These are phyloP conservation scores for Euplagia quadripunctaria DNA, from an alignment of 2,888 invertebrate genomes.

Conservation along the genomic window DNA sequence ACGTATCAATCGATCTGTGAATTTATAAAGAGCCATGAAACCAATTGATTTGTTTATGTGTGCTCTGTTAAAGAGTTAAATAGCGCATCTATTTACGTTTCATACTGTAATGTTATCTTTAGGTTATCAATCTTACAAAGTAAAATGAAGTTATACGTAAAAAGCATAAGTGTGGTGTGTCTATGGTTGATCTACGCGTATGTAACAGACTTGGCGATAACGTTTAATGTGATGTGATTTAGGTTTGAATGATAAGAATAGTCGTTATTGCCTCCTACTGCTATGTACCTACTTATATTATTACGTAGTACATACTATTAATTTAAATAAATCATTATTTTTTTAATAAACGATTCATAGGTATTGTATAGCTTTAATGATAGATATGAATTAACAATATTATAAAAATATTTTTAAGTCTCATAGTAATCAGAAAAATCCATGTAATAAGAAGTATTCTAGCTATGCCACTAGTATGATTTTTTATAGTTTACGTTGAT, in stretches of 20 bases:
- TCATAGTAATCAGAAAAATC: neutral
- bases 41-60: neutral
- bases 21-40: slow-evolving; percentile 31
- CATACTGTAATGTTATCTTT: neutral
- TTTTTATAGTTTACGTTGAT: no score
- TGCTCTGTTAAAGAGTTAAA: neutral
- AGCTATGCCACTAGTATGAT: neutral
- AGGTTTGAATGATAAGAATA: slow-evolving; percentile 55
- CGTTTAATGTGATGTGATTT: slow-evolving; percentile 62
- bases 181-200: slow-evolving; percentile 46
- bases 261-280: slow-evolving; percentile 22
- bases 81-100: neutral
- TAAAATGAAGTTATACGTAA: neutral
- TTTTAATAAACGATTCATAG: neutral
- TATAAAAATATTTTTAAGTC: no score
- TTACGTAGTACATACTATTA: neutral
- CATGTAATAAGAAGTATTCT: neutral
- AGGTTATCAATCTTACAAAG: neutral
- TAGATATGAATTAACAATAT: no score
- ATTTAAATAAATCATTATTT: neutral
- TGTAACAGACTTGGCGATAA: slow-evolving; percentile 44
- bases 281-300: slow-evolving; percentile 8
- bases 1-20: slow-evolving; percentile 28
- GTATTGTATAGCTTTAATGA: no score
- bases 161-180: slow-evolving; percentile 16